Conservation (phyloP, 2,113 vertebrate species). For the Hemichromis elongatus region DNA sequence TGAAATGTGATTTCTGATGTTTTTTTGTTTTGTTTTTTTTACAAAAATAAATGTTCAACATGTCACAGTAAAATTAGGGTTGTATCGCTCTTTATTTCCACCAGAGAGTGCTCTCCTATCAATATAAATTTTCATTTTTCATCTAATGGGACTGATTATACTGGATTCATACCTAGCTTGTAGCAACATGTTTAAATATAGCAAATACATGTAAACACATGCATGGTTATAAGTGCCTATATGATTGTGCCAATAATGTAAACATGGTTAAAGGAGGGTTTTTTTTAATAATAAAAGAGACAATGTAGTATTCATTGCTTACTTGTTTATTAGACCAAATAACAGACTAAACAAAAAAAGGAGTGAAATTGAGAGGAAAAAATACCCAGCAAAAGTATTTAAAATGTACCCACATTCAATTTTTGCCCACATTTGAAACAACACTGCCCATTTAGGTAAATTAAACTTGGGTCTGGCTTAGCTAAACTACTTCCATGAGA, state of each 20-base stretch:
- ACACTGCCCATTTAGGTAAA: accelerated
- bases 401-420: background rate
- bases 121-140: background rate
- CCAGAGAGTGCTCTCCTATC: background rate
- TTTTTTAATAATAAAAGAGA: background rate
- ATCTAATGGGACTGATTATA: background rate
- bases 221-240: background rate
- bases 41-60: background rate
- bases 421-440: background rate
- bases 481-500: accelerated
- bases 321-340: background rate
- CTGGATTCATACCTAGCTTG: background rate
- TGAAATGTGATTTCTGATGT: background rate
- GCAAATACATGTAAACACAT: background rate
- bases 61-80: background rate
- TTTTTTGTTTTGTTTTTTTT: too few relatives aligned
- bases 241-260: background rate
- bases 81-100: background rate
- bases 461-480: background rate
- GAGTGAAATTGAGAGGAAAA: background rate
- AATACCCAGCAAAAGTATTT: background rate
- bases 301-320: background rate
- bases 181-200: background rate
- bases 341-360: background rate
- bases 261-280: background rate